Conservation (phyloP, 2,797 vertebrate genomes). For the Clarias fuscus region DNA sequence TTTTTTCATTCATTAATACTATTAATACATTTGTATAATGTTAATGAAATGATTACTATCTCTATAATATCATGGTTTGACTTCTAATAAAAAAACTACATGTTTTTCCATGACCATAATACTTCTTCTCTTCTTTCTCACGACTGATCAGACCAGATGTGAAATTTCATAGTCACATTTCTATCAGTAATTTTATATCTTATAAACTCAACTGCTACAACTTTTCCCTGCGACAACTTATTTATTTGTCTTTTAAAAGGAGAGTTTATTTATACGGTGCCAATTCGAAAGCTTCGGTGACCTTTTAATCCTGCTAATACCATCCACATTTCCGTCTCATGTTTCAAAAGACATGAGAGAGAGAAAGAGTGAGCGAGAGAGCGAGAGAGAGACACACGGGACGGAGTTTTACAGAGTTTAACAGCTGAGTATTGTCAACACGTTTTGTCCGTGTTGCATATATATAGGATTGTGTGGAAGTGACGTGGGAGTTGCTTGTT, state of each 20-base stretch:
- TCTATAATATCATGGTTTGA: too few relatives aligned
- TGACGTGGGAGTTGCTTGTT: neutral
- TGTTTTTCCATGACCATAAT: too few relatives aligned
- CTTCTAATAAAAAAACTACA: neutral
- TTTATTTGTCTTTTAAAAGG: neutral
- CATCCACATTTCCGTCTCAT: neutral
- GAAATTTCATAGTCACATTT: neutral
- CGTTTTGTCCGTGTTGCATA: neutral
- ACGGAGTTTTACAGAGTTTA: neutral
- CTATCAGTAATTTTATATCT: neutral
- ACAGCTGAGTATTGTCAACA: neutral
- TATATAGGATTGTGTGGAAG: neutral
- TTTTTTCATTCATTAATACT: neutral
- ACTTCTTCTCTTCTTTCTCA: too few relatives aligned
- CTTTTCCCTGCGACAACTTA: too few relatives aligned
- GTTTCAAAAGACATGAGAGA: neutral
- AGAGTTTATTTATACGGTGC: neutral
- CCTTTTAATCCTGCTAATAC: slow-evolving; percentile 13
- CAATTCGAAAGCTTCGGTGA: neutral
- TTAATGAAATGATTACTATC: neutral
- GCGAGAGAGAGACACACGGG: too few relatives aligned
- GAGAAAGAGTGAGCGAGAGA: too few relatives aligned
- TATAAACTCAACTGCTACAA: neutral
- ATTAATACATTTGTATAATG: neutral
- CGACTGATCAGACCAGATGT: neutral